phyloP scores from a whole-genome alignment of 2,797 vertebrate species.

The Ctenopoma multispine region DNA sequence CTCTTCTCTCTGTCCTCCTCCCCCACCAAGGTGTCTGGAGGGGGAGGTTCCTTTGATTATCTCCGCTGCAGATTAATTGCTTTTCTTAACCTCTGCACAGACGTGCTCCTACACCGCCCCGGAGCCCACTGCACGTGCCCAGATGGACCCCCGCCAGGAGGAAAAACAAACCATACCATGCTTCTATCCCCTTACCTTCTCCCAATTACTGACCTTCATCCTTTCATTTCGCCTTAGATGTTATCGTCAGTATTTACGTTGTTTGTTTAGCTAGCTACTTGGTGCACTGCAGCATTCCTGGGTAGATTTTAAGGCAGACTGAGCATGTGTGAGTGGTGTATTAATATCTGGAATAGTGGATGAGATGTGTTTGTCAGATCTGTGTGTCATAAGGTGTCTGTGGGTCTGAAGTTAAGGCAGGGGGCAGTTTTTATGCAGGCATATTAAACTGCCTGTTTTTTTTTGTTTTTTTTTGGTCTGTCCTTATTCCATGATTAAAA shows the following conservation, averaged over 20 bases:
- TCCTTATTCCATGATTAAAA: constrained; percentile 80
- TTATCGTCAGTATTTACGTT: constrained; percentile 73
- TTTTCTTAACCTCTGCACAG: constrained; percentile 83
- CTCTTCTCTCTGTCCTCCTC: constrained; percentile 24
- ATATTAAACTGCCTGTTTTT: constrained; percentile 64
- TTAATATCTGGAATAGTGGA: constrained; percentile 56
- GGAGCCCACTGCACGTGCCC: constrained; percentile 68
- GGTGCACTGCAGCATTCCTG: constrained; percentile 60
- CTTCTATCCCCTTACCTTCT: constrained; percentile 63
- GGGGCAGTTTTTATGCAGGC: constrained; percentile 59
- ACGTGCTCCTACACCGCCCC: constrained; percentile 71
- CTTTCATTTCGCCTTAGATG: constrained; percentile 71
- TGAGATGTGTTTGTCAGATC: constrained; percentile 60
- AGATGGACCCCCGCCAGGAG: constrained; percentile 72
- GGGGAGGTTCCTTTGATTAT: constrained; percentile 84
- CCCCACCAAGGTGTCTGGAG: constrained; percentile 73
- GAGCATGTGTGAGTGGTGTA: constrained; percentile 46
- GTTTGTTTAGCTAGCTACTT: constrained; percentile 71
- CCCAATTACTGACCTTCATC: constrained; percentile 81
- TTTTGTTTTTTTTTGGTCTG: constrained; percentile 40
- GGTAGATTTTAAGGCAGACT: constrained; percentile 42
- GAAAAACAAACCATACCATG: constrained; percentile 66
- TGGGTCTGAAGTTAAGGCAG: constrained; percentile 47
- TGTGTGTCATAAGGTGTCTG: constrained; percentile 61
- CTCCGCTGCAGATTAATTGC: constrained; percentile 82